Percentiles rank a stretch among this genome's conserved stretches.
Evolutionary conservation across 2,888 invertebrate species (phyloP).

Genomic region (Cerceris rybyensis): DNA sequence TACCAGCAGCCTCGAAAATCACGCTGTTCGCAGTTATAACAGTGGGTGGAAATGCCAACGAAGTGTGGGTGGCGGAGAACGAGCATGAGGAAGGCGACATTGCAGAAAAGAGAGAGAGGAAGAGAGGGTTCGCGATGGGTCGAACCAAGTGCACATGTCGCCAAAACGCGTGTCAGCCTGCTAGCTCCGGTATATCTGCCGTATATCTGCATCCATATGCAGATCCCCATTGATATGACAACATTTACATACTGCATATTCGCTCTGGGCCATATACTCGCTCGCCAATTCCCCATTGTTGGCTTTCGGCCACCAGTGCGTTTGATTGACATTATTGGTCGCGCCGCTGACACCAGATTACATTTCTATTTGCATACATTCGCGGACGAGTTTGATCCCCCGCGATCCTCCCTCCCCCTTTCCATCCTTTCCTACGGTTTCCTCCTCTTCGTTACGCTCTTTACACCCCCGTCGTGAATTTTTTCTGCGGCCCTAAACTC

Average conservation of each 20-base stretch:
- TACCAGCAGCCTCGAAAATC: too few species aligned
- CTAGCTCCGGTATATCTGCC: constrained; percentile 71
- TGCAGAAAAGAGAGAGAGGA: constrained; percentile 34
- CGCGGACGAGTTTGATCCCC: constrained; percentile 76
- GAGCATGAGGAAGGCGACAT: constrained; percentile 10
- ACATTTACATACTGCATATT: constrained; percentile 82
- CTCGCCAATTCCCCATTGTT: constrained; percentile 80
- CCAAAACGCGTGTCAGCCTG: constrained; percentile 76
- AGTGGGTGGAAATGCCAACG: not conserved
- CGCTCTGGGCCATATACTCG: constrained; percentile 79
- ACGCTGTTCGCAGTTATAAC: not conserved
- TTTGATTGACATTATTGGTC: constrained; percentile 82
- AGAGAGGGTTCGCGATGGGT: constrained; percentile 46
- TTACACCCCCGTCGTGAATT: constrained; percentile 30
- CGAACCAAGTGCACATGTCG: constrained; percentile 77
- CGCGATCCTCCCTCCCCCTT: constrained; percentile 18
- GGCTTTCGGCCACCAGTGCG: constrained; percentile 80
- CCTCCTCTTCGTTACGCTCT: constrained; percentile 30
- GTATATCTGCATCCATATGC: constrained; percentile 79
- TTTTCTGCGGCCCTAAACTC: not conserved
- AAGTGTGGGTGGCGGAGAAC: constrained; percentile 1
- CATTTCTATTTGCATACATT: constrained; percentile 82
- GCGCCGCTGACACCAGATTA: constrained; percentile 82
- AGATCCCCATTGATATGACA: constrained; percentile 82
- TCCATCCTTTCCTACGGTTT: not conserved